These are phyloP conservation scores for Marcusenius ussheri DNA, from an alignment of 2,113 vertebrate genomes.

Conservation along the genomic window DNA sequence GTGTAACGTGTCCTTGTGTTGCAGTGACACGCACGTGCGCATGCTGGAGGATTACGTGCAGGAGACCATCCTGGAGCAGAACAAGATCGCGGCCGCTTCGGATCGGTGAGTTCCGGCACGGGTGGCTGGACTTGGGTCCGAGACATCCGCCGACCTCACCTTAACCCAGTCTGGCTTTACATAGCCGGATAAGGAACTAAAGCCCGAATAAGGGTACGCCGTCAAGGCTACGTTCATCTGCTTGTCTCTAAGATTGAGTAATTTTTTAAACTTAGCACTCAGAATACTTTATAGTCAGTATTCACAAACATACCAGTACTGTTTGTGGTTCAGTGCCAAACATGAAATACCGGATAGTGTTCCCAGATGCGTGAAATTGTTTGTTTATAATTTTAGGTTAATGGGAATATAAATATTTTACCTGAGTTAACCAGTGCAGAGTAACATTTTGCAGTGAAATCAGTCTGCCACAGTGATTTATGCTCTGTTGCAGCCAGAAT, in stretches of 20 bases:
- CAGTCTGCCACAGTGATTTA: not conserved
- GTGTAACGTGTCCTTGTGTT: constrained; percentile 4
- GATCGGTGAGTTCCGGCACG: constrained; percentile 75
- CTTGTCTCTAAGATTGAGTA: not conserved
- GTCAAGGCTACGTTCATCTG: not conserved
- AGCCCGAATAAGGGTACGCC: not conserved
- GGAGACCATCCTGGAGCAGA: constrained; percentile 92
- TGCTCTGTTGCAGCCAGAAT: not conserved
- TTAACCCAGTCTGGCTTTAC: not conserved
- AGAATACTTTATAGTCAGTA: not conserved
- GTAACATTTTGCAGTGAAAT: not conserved
- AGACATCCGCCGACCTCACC: not conserved
- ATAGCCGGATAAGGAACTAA: not conserved
- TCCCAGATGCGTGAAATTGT: not conserved
- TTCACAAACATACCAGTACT: not conserved
- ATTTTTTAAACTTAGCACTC: not conserved
- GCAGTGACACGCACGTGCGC: constrained; percentile 90
- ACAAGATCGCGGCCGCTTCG: constrained; percentile 90
- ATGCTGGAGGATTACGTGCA: constrained; percentile 97
- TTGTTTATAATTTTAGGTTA: not conserved
- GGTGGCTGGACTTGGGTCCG: not conserved
- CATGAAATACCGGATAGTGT: not conserved
- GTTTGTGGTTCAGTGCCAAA: not conserved
- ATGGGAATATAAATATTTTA: not conserved
- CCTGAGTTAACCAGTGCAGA: not conserved